These are phyloP conservation scores for Tenodera sinensis DNA, from an alignment of 2,888 invertebrate genomes.

Conservation along the genomic window DNA sequence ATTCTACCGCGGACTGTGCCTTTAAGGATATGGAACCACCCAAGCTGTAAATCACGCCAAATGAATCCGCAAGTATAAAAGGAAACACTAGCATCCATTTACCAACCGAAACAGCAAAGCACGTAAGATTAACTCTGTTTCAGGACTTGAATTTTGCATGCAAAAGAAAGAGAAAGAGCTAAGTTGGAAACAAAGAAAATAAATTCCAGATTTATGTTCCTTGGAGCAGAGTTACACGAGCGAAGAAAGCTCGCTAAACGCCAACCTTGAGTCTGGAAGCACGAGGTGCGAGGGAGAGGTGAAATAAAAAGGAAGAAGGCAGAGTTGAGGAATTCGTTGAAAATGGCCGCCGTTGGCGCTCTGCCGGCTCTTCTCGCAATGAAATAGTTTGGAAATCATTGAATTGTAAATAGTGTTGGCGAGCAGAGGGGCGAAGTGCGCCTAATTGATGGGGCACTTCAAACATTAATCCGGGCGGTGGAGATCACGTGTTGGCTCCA, in stretches of 20 bases:
- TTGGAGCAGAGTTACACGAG: background rate
- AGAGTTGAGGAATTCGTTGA: background rate
- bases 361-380: background rate
- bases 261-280: background rate
- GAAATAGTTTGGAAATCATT: slow-evolving; percentile 8
- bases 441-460: slow-evolving; percentile 11
- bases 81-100: background rate
- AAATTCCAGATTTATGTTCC: background rate
- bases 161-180: background rate
- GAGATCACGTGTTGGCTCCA: background rate
- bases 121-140: background rate
- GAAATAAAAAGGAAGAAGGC: background rate
- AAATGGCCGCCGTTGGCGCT: background rate
- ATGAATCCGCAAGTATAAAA: background rate
- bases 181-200: background rate
- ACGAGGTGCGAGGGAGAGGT: background rate
- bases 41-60: background rate
- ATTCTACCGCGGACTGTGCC: too few species aligned
- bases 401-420: background rate
- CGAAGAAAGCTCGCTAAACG: background rate
- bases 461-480: slow-evolving; percentile 9
- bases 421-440: background rate
- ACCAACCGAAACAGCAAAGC: background rate
- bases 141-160: background rate
- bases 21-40: background rate